Evolutionary conservation across 2,888 invertebrate genomes (phyloP), one percentile per base, ranked within the genome.

Genomic region (Nezara viridula): DNA sequence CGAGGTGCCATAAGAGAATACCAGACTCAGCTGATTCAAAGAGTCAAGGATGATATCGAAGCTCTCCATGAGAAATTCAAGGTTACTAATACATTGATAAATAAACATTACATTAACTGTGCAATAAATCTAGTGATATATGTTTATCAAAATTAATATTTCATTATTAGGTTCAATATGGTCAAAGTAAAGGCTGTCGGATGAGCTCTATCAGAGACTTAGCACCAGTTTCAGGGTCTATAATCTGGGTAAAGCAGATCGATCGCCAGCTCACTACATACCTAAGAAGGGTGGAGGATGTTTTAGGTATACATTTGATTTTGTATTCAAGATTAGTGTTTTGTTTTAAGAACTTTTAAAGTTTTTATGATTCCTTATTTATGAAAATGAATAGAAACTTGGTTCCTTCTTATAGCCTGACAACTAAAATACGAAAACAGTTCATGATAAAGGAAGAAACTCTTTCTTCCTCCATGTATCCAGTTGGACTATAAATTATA

Each of bases 41-140:
- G 99, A 88, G 99, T 99, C 40, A 99, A 99, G 93, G 99, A 99
- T 92, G 99, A 99, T 92, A 99, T 99, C 91, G 99, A 99, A 93
- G 96, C 98, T 0, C 93, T 99, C 89, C 99, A 99, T 93, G 98
- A 99, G 92, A 99, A 99, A 93, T 99, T 99, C 92, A 99, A 99
- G 95, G 98, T 97, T 92, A 90, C 81, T 49, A 19, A 32, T 49
- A 86, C 49, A 24, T 24, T 77, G 2, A 19, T 40, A 16, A 4
- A 55, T n/a, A 3, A 12, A 40, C 37, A 86, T 47, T 37, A 60
- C 47, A 77, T 37, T 19, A 60, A 60, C 73, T 73, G 12, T 60
- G 5, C 6, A 44, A 88, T 66, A 40, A 14, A 47, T 89, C 2
- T 44, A 32, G 4, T 24, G 12, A 40, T 60, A 88, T 60, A 85